Evolutionary conservation across 2,888 invertebrate genomes (phyloP).

Genomic region (Leptothorax acervorum): DNA sequence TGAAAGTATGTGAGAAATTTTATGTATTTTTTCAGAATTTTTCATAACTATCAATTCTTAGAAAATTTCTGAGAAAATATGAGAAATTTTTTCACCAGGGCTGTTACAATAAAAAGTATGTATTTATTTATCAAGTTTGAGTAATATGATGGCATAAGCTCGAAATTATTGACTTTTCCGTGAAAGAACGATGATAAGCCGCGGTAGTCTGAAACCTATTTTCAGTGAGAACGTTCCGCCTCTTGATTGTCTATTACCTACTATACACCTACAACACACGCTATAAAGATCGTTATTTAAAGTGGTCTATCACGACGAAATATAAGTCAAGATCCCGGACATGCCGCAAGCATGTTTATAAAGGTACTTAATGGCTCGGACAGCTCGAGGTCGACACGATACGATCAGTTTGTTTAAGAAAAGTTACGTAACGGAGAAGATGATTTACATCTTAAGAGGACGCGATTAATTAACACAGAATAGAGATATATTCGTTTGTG

Average conservation of each 20-base stretch:
- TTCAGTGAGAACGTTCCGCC: background rate
- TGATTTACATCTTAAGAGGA: background rate
- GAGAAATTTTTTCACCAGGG: too few relatives aligned
- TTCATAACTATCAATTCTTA: too few relatives aligned
- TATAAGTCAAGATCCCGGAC: constrained; percentile 87
- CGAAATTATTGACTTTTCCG: background rate
- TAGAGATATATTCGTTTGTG: background rate
- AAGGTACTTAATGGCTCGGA: constrained; percentile 94
- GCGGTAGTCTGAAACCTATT: background rate
- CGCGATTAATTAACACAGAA: constrained; percentile 7
- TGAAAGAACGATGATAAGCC: background rate
- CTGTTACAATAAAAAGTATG: background rate
- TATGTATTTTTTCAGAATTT: too few relatives aligned
- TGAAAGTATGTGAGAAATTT: too few relatives aligned
- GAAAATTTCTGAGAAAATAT: too few relatives aligned
- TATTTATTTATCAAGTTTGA: background rate
- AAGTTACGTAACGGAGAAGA: constrained; percentile 3
- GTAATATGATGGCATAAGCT: background rate
- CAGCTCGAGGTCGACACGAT: constrained; percentile 93
- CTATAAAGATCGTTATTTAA: constrained; percentile 19
- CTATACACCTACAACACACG: background rate
- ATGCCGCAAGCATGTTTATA: constrained; percentile 92
- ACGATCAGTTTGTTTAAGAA: constrained; percentile 26
- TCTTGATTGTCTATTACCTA: background rate
- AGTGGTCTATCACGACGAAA: constrained; percentile 32